Evolutionary conservation across 2,113 vertebrate species (phyloP).

Genomic region (Datnioides undecimradiatus): DNA sequence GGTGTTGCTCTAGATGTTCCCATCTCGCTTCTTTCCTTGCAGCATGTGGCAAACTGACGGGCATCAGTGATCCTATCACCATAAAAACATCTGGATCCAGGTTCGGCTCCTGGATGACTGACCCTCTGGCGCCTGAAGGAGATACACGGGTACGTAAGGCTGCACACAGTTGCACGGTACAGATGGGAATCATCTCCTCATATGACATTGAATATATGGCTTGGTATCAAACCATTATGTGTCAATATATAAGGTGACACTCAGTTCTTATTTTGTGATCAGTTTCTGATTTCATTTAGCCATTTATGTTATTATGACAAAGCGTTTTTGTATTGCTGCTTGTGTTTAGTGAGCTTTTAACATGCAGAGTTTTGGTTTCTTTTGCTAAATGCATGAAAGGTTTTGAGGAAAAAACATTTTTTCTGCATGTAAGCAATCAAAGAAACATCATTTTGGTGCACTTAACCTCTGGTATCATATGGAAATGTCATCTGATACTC

Average conservation of each 20-base stretch:
- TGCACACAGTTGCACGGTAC: background rate
- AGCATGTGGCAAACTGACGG: constrained; percentile 97
- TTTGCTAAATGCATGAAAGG: too few species aligned
- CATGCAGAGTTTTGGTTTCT: too few species aligned
- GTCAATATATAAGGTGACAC: background rate
- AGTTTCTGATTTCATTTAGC: too few species aligned
- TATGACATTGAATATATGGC: background rate
- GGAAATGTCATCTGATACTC: background rate
- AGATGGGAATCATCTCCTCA: background rate
- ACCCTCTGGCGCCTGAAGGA: constrained; percentile 94
- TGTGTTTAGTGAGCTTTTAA: too few species aligned
- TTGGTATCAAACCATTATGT: background rate
- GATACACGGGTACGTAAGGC: constrained; percentile 91
- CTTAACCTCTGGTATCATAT: too few species aligned
- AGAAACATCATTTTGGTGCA: background rate
- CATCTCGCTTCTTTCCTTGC: constrained; percentile 72
- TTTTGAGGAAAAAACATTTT: too few species aligned
- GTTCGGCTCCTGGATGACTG: constrained; percentile 99
- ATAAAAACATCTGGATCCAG: constrained; percentile 96
- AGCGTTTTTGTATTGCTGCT: too few species aligned
- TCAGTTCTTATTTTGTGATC: background rate
- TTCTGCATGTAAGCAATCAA: too few species aligned
- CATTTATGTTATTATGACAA: too few species aligned
- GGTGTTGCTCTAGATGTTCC: constrained; percentile 40
- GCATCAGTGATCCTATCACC: constrained; percentile 96